Evolutionary conservation across 2,888 invertebrate species (phyloP), one percentile per base, ranked within the genome.

Genomic region (Chymomyza procnemis): DNA sequence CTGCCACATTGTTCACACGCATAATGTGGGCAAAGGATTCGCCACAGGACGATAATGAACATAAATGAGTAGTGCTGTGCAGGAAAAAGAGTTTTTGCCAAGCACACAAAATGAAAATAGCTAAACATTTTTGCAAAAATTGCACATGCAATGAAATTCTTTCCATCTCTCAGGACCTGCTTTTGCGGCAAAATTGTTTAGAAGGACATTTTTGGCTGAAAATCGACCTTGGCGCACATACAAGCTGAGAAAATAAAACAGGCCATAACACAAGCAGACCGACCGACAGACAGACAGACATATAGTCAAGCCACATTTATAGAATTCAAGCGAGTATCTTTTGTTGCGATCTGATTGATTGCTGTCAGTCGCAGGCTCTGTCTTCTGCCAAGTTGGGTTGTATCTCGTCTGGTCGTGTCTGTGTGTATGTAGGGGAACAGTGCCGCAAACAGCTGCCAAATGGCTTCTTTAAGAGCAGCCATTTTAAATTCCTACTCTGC

Each of bases 1-100:
- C 66, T 81, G 81, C 82, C 88, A 68, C 87, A 89, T 86, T 89
- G 80, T 88, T 89, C 86, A 76, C 89, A 89, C 90, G 89, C 88
- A 89, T 78, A 77, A 84, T 78, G 76, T 87, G 83, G 88, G 85
- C 80, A 80, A 78, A 71, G 76, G 76, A 79, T 76, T 57, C 77
- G 74, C 76, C 80, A 78, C 85, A 86, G 87, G 84, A 79, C 83
- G 76, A 75, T 86, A 89, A 88, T 86, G 83, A 85, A 81, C 81
- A 81, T 87, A 81, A 81, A 81, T 81, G 80, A 79, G 70, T 64
- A 73, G 67, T 65, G 73, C 64, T 72, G 67, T 68, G 73, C 75
- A 61, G 26, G 30, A 68, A 70, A 87, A 80, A 76, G 82, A 85
- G 80, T 83, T 78, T 78, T 78, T 74, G 80, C 73, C 72, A 71